Evolutionary conservation across 2,888 invertebrate genomes (phyloP).

Genomic region (Pinctada fucata): DNA sequence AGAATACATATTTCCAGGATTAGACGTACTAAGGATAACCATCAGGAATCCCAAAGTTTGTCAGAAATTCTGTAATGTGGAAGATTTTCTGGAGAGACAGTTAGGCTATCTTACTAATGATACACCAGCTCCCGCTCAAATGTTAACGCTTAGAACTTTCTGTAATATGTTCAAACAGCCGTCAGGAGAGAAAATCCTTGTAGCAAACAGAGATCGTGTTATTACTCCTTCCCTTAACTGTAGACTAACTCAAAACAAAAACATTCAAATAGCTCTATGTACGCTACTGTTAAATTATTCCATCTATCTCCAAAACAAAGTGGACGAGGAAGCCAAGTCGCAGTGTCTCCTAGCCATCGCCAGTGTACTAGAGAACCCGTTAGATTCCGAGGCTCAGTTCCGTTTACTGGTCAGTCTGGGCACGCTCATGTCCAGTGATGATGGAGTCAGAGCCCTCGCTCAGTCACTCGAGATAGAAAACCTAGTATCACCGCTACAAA

Average conservation of each 20-base stretch:
- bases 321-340: constrained; percentile 67
- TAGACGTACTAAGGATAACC: constrained; percentile 91
- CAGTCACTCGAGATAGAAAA: constrained; percentile 67
- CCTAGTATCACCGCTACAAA: constrained; percentile 49
- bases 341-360: constrained; percentile 62
- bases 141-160: constrained; percentile 80
- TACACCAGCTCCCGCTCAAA: constrained; percentile 75
- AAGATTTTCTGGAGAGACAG: constrained; percentile 76
- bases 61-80: constrained; percentile 77
- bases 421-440: constrained; percentile 80
- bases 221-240: constrained; percentile 56
- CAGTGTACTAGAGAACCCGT: constrained; percentile 66
- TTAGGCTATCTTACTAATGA: constrained; percentile 74
- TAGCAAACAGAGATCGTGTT: constrained; percentile 62
- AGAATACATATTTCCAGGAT: constrained; percentile 90
- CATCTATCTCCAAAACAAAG: constrained; percentile 76
- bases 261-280: constrained; percentile 84
- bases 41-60: constrained; percentile 85
- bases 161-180: constrained; percentile 89
- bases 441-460: constrained; percentile 63
- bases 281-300: constrained; percentile 86
- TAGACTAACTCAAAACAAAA: constrained; percentile 66
- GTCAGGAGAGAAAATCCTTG: constrained; percentile 62
- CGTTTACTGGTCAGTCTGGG: constrained; percentile 87
- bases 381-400: constrained; percentile 85